Conservation (phyloP, 2,888 invertebrate genomes). For the Cryptophagus acutangulus region DNA sequence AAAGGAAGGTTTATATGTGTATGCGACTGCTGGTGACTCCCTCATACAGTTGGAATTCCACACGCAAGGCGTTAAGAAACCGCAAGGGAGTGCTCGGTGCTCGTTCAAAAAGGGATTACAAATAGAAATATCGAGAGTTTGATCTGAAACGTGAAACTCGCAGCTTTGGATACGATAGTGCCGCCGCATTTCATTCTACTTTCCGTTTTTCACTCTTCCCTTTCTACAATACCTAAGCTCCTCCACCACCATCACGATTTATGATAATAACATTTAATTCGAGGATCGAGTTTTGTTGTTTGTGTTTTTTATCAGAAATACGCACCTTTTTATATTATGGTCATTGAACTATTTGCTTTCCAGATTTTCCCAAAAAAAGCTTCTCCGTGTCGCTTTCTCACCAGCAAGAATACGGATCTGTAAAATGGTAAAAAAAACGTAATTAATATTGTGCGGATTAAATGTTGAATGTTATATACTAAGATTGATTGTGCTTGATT, state of each 20-base stretch:
- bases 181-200: slow-evolving; percentile 14
- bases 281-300: slow-evolving; percentile 11
- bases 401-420: too few species aligned
- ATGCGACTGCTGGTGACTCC: slow-evolving; percentile 4
- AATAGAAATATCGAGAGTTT: slow-evolving; percentile 23
- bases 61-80: slow-evolving; percentile 9
- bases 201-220: slow-evolving; percentile 2
- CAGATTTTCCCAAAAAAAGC: too few species aligned
- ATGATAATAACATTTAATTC: slow-evolving; percentile 13
- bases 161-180: slow-evolving; percentile 14
- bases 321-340: too few species aligned
- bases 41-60: slow-evolving; percentile 9
- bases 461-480: slow-evolving; percentile 6
- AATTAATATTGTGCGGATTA: too few species aligned
- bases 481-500: slow-evolving; percentile 5
- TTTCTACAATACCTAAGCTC: too few species aligned
- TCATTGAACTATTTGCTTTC: slow-evolving; percentile 1
- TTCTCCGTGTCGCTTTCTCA: too few species aligned
- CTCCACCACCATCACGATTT: too few species aligned
- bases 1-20: too few species aligned
- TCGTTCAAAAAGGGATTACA: slow-evolving; percentile 24
- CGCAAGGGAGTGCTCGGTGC: slow-evolving; percentile 13
- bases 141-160: slow-evolving; percentile 19
- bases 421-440: too few species aligned
- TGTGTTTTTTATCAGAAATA: slow-evolving; percentile 4